Conservation (phyloP, 2,797 vertebrate species). For the Manis javanica region DNA sequence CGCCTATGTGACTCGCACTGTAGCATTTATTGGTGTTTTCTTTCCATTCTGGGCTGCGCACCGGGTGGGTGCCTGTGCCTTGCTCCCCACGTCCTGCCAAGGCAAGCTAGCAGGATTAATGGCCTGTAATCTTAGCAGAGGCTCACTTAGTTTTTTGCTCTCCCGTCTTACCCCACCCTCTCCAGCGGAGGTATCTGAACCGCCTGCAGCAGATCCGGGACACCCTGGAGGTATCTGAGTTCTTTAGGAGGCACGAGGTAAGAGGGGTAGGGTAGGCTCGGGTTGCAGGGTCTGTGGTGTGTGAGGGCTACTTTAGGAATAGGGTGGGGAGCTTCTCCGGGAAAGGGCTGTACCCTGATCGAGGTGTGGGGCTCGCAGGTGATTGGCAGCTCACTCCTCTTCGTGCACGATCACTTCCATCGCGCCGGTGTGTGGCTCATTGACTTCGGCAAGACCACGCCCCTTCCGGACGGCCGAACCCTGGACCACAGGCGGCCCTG, state of each 20-base stretch:
- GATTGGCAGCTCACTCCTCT: conserved; percentile 99
- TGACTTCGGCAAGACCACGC: conserved; percentile 98
- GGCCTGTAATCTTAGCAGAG: background rate
- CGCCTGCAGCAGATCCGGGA: conserved; percentile 93
- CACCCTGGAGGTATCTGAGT: conserved; percentile 93
- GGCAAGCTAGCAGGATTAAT: background rate
- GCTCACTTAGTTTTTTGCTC: background rate
- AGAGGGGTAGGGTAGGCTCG: conserved; percentile 60
- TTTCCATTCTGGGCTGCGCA: background rate
- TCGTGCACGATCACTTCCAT: conserved; percentile 95
- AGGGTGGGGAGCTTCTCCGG: background rate
- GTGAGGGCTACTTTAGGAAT: background rate
- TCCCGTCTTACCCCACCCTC: background rate
- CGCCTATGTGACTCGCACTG: background rate
- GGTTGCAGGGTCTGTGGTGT: background rate
- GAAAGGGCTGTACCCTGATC: background rate
- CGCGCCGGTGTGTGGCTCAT: conserved; percentile 97
- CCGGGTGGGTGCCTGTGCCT: background rate
- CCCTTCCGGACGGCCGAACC: conserved; percentile 92
- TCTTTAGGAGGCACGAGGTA: conserved; percentile 97
- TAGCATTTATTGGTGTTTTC: background rate
- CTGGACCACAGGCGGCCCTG: conserved; percentile 94
- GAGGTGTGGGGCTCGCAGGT: conserved; percentile 88
- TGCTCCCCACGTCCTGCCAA: background rate
- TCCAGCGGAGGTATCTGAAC: conserved; percentile 93